A percentile compares a stretch with the other conserved stretches of the same genome.
These are phyloP conservation scores for Coregonus ussuriensis DNA, from an alignment of 2,797 vertebrate genomes.

Conservation along the genomic window DNA sequence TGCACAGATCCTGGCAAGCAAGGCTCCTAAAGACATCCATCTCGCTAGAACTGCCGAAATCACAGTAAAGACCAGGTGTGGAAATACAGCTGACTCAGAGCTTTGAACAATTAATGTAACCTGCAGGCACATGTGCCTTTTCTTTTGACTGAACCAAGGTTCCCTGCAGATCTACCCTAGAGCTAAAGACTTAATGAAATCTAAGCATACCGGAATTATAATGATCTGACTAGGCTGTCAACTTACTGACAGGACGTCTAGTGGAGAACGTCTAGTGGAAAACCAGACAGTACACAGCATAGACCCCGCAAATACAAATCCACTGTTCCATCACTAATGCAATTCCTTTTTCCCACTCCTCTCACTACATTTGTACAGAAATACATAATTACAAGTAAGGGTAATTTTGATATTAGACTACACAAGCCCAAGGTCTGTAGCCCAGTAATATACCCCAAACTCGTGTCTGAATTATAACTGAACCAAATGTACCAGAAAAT, in stretches of 20 bases:
- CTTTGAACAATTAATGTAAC: not conserved
- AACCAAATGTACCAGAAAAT: conserved; percentile 62
- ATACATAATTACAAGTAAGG: conserved; percentile 61
- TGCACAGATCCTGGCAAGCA: conserved; percentile 13
- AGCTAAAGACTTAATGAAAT: not conserved
- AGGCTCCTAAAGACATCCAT: not conserved
- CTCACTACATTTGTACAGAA: conserved; percentile 51
- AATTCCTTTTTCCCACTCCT: conserved; percentile 32
- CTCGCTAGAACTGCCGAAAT: not conserved
- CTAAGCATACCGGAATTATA: not conserved
- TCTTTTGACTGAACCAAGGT: not conserved
- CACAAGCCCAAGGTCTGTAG: conserved; percentile 43
- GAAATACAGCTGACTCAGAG: not conserved
- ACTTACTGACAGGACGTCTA: not conserved
- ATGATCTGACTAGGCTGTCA: not conserved
- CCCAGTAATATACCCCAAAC: conserved; percentile 60
- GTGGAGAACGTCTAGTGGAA: conserved; percentile 14
- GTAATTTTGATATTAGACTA: conserved; percentile 50
- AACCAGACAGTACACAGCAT: conserved; percentile 5
- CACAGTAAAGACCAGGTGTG: not conserved
- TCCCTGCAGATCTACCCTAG: not conserved
- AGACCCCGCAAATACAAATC: conserved; percentile 7
- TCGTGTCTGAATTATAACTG: conserved; percentile 51
- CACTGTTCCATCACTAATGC: conserved; percentile 32
- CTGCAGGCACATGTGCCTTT: not conserved